Conservation (phyloP, 1,140 invertebrate genomes). For the Armadillidium nasatum region DNA sequence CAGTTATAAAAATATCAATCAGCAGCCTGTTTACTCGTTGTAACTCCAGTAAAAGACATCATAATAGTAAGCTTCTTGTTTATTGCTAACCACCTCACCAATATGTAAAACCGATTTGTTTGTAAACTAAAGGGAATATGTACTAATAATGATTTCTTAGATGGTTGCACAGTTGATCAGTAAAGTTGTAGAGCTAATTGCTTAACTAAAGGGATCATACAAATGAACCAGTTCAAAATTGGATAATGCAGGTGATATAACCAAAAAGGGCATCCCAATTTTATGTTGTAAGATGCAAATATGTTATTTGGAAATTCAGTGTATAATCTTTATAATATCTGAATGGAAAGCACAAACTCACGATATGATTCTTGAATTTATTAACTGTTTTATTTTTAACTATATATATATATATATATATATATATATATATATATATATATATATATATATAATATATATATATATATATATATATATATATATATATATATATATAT, state of each 20-base stretch:
- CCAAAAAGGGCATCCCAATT: conserved; percentile 40
- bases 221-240: conserved; percentile 66
- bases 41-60: neutral
- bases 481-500: too few species aligned
- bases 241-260: conserved; percentile 49
- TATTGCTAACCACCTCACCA: neutral
- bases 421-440: too few species aligned
- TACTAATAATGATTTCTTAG: conserved; percentile 23
- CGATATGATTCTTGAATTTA: too few species aligned
- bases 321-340: too few species aligned
- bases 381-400: too few species aligned
- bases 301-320: too few species aligned
- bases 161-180: conserved; percentile 25
- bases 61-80: neutral
- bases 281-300: neutral
- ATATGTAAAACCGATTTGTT: conserved; percentile 17
- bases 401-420: too few species aligned
- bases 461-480: too few species aligned
- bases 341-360: too few species aligned
- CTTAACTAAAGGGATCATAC: conserved; percentile 61
- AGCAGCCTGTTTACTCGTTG: too few species aligned
- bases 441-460: too few species aligned
- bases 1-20: too few species aligned
- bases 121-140: conserved; percentile 31
- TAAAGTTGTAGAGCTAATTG: conserved; percentile 80